Conservation (phyloP, 2,113 vertebrate species). For the Perccottus glenii region DNA sequence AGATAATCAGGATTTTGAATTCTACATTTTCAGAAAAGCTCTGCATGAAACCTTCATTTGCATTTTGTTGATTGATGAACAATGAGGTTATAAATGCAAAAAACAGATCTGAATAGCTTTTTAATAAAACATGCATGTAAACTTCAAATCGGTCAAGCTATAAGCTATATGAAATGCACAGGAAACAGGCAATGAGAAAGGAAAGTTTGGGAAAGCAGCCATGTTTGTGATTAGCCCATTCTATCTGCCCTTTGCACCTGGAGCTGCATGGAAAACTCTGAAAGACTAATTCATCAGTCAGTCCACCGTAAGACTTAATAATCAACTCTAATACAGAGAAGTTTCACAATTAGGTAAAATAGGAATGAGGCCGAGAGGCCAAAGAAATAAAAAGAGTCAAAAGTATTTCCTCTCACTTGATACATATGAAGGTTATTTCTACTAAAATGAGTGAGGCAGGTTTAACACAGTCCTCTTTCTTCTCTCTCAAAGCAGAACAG, state of each 20-base stretch:
- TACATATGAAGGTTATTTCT: conserved; percentile 35
- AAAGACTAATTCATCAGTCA: conserved; percentile 14
- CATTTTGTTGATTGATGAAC: conserved; percentile 11
- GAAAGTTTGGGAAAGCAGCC: conserved; percentile 69
- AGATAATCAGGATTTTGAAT: conserved; percentile 38
- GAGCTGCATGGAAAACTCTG: conserved; percentile 54
- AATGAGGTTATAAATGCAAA: not conserved
- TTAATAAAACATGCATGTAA: not conserved
- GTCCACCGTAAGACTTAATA: not conserved
- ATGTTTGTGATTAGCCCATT: conserved; percentile 67
- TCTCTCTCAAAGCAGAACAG: conserved; percentile 40
- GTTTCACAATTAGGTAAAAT: conserved; percentile 1
- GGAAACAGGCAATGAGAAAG: conserved; percentile 67
- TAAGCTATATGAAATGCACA: conserved; percentile 60
- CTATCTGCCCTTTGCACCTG: conserved; percentile 74
- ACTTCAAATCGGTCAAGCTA: conserved; percentile 11
- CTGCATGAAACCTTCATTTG: conserved; percentile 7
- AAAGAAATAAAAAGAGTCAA: not conserved
- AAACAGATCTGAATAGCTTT: conserved; percentile 5
- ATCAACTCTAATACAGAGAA: not conserved
- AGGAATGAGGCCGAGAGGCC: not conserved
- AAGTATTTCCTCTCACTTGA: conserved; percentile 10
- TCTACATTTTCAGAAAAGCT: conserved; percentile 21
- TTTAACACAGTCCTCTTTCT: conserved; percentile 51
- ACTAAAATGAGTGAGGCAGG: conserved; percentile 19